Evolutionary conservation across 2,113 vertebrate genomes (phyloP).

Genomic region (Actenoides hombroni): DNA sequence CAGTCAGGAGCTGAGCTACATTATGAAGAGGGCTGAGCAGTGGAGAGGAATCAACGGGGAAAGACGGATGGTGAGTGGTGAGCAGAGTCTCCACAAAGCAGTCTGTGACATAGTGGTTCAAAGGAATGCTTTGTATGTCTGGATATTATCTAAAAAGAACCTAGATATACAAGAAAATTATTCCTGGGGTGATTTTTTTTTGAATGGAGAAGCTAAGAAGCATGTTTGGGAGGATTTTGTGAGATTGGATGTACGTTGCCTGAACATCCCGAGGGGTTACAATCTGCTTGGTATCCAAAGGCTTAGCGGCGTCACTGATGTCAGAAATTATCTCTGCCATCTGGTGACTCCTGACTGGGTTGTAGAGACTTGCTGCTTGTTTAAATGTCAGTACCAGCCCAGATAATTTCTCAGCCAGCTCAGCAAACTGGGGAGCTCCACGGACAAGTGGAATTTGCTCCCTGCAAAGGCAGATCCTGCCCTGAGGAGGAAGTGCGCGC

Average conservation of each 20-base stretch:
- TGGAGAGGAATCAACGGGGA: slow-evolving; percentile 90
- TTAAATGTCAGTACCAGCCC: not conserved
- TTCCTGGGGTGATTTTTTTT: not conserved
- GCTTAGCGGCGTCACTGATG: not conserved
- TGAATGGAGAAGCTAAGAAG: not conserved
- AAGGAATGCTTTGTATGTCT: not conserved
- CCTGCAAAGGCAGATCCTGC: not conserved
- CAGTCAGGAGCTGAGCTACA: slow-evolving; percentile 87
- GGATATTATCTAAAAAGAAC: not conserved
- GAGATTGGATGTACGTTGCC: not conserved
- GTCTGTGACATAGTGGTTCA: not conserved
- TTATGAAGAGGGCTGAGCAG: slow-evolving; percentile 87
- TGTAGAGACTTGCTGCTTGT: not conserved
- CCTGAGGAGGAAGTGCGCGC: fast-evolving
- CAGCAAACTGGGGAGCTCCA: not conserved
- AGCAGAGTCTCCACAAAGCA: not conserved
- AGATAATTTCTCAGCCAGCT: not conserved
- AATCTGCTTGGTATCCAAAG: not conserved
- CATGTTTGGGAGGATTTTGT: not conserved
- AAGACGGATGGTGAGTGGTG: slow-evolving; percentile 83
- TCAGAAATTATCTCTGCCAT: not conserved
- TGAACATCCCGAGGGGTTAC: not conserved
- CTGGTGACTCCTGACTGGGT: not conserved
- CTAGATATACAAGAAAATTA: not conserved
- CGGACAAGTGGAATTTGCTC: not conserved